Conservation (phyloP, 92 coral and sea anemone genomes). For the Muricea muricata region DNA sequence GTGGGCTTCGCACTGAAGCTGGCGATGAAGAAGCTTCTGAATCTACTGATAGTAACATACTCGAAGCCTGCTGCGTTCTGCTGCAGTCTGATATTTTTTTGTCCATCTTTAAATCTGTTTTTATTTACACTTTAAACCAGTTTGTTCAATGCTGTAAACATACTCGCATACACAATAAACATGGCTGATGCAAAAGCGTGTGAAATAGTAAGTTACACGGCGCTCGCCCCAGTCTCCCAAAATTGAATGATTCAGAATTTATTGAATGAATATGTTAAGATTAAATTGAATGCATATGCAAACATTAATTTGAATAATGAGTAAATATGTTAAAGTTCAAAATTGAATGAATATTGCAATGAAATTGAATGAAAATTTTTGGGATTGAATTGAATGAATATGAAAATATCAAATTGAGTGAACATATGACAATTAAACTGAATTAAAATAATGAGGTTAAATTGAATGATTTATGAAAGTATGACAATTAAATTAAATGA, state of each 20-base stretch:
- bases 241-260: background rate
- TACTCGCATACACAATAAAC: background rate
- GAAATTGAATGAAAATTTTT: conserved; percentile 24
- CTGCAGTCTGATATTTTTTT: conserved; percentile 50
- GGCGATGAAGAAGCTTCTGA: background rate
- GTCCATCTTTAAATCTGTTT: conserved; percentile 36
- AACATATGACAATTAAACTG: background rate
- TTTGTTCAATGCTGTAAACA: background rate
- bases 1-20: background rate
- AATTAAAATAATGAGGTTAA: conserved; percentile 21
- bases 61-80: conserved; percentile 54
- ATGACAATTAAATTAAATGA: background rate
- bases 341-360: conserved; percentile 39
- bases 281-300: conserved; percentile 45
- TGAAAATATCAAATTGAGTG: background rate
- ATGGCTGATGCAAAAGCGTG: background rate
- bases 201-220: background rate
- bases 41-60: conserved; percentile 52
- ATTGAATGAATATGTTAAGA: conserved; percentile 31
- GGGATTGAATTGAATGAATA: conserved; percentile 42
- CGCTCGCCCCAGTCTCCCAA: background rate
- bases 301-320: conserved; percentile 5
- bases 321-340: background rate
- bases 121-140: background rate
- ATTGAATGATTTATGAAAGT: conserved; percentile 39